phyloP scores from a whole-genome alignment of 2,113 vertebrate species.

The Apus apus region DNA sequence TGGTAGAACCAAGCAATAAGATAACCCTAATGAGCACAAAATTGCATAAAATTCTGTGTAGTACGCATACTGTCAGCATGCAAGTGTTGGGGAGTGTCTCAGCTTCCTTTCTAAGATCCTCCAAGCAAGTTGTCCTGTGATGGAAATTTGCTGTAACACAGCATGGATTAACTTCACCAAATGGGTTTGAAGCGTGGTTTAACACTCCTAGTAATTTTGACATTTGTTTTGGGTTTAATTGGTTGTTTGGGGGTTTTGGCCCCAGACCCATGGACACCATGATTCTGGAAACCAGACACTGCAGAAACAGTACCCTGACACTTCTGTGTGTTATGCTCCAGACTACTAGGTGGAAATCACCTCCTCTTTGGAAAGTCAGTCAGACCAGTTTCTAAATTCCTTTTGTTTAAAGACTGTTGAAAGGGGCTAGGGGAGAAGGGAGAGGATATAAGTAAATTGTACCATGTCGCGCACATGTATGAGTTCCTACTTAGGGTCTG shows the following conservation, averaged over 20 bases:
- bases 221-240: background rate
- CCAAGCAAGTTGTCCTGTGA: background rate
- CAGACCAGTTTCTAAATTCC: background rate
- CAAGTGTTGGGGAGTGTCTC: background rate
- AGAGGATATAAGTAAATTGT: background rate
- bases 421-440: too few species aligned
- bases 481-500: background rate
- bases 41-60: background rate
- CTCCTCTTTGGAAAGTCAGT: background rate
- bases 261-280: background rate
- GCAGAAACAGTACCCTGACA: background rate
- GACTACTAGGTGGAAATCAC: background rate
- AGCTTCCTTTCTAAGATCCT: background rate
- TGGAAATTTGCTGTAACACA: background rate
- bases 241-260: background rate
- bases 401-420: background rate
- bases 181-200: background rate
- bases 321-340: background rate
- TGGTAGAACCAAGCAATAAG: background rate
- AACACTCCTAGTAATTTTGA: background rate
- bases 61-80: background rate
- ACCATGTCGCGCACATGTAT: background rate
- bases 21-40: background rate
- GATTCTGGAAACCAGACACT: background rate
- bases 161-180: background rate